A percentile compares a stretch with the other conserved stretches of the same genome.
phyloP scores from a whole-genome alignment of 2,888 invertebrate genomes.

The Conchocele bisecta region DNA sequence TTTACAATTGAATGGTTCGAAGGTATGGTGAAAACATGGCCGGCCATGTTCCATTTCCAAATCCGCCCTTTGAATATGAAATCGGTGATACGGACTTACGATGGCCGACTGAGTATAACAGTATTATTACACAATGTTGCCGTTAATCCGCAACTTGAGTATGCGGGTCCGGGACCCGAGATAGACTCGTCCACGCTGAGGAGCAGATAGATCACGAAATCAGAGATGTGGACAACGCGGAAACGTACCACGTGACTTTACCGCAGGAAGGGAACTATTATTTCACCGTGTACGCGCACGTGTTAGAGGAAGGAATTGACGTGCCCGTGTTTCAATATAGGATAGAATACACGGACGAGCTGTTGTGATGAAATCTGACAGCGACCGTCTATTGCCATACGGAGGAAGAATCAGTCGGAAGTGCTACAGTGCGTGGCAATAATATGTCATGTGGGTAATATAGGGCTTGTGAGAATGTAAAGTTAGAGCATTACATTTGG shows the following conservation, averaged over 20 bases:
- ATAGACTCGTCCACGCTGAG: constrained; percentile 67
- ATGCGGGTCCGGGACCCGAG: constrained; percentile 69
- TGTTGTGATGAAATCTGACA: no score
- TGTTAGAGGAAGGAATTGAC: constrained; percentile 71
- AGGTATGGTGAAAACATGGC: constrained; percentile 72
- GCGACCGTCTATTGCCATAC: no score
- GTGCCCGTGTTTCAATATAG: constrained; percentile 74
- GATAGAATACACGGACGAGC: constrained; percentile 72
- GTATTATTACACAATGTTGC: constrained; percentile 71
- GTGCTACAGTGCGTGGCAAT: no score
- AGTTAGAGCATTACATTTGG: no score
- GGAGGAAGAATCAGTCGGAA: no score
- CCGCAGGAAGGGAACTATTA: constrained; percentile 75
- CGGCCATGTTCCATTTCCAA: constrained; percentile 75
- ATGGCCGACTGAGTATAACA: constrained; percentile 73
- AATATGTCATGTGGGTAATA: no score
- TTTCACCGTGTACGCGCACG: constrained; percentile 73
- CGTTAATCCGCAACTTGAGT: constrained; percentile 74
- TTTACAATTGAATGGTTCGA: constrained; percentile 67
- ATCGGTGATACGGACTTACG: constrained; percentile 71
- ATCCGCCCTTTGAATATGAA: constrained; percentile 75
- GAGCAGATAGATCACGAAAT: constrained; percentile 74
- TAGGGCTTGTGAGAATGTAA: no score
- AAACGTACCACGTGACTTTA: constrained; percentile 73
- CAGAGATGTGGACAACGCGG: constrained; percentile 71